Evolutionary conservation across 2,797 vertebrate species (phyloP).

Genomic region (Amazona finschi): DNA sequence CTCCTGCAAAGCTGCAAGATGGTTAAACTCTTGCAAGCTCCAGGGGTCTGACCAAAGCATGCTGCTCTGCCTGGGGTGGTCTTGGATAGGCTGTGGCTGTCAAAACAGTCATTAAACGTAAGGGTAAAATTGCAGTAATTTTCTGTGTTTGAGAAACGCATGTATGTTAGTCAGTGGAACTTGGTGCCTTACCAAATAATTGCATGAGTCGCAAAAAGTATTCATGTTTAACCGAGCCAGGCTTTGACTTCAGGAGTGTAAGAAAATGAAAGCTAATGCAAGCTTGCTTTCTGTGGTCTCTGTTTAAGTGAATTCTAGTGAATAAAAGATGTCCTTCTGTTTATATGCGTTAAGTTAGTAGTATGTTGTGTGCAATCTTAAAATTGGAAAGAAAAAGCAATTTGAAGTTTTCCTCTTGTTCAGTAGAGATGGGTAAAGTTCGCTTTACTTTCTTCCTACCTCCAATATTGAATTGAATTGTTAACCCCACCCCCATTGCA

Average conservation of each 20-base stretch:
- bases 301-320: background rate
- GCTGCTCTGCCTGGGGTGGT: background rate
- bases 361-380: background rate
- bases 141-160: fast-evolving
- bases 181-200: background rate
- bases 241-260: background rate
- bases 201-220: background rate
- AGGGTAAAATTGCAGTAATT: background rate
- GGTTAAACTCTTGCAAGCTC: background rate
- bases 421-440: background rate
- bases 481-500: background rate
- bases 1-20: background rate
- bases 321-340: background rate
- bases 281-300: background rate
- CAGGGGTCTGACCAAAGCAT: background rate
- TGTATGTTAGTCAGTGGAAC: background rate
- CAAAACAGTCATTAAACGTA: background rate
- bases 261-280: background rate
- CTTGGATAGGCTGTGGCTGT: background rate
- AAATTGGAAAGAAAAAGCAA: background rate
- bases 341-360: background rate
- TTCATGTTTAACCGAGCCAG: background rate
- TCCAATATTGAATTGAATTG: background rate
- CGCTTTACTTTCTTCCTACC: background rate
- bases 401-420: background rate